Percentiles rank a stretch among this genome's conserved stretches.
Evolutionary conservation across 1,140 invertebrate genomes (phyloP).

Genomic region (Goniozus legneri): DNA sequence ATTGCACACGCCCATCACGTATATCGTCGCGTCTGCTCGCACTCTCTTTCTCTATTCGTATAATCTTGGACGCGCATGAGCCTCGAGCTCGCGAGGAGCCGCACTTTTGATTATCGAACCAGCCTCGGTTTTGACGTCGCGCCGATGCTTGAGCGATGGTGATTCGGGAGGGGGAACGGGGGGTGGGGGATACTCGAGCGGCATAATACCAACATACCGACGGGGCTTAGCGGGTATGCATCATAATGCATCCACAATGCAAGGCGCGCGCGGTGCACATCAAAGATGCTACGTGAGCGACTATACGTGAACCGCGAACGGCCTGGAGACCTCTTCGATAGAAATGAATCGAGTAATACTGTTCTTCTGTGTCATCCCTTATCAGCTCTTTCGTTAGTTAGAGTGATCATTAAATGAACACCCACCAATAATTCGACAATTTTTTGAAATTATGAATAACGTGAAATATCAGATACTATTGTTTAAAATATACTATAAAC

Average conservation of each 20-base stretch:
- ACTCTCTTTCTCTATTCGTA: constrained; percentile 43
- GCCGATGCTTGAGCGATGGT: constrained; percentile 18
- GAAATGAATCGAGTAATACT: no score
- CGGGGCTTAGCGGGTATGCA: constrained; percentile 31
- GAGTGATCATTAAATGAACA: constrained; percentile 4
- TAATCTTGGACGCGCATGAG: constrained; percentile 25
- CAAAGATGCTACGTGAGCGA: constrained; percentile 44
- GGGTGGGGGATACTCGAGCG: constrained; percentile 22
- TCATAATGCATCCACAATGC: constrained; percentile 48
- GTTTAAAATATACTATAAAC: no score
- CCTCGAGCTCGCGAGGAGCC: constrained; percentile 7
- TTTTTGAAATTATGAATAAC: no score
- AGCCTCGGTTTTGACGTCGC: constrained; percentile 11
- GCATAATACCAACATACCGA: constrained; percentile 36
- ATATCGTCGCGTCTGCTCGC: constrained; percentile 32
- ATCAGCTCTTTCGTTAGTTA: background rate
- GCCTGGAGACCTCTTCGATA: no score
- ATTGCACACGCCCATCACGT: constrained; percentile 40
- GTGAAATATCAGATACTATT: no score
- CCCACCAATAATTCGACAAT: no score
- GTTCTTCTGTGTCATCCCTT: no score
- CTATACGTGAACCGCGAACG: constrained; percentile 3
- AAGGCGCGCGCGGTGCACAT: constrained; percentile 39
- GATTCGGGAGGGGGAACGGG: constrained; percentile 21
- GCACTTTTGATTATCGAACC: constrained; percentile 41